Percentiles rank a stretch among this genome's conserved stretches.
phyloP scores from a whole-genome alignment of 2,113 vertebrate genomes.

The Irena cyanogastra region DNA sequence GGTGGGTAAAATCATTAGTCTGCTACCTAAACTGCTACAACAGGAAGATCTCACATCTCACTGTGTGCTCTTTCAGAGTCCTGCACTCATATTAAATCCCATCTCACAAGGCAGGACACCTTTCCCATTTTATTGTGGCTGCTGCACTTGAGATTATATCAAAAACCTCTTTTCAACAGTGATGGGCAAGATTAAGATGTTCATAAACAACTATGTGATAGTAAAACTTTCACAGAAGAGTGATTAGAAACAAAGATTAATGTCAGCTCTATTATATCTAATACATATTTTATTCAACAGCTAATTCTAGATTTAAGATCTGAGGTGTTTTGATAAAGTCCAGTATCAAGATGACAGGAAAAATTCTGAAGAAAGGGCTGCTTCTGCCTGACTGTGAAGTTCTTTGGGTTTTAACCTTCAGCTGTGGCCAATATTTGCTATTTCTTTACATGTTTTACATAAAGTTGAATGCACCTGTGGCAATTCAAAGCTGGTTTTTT shows the following conservation, averaged over 20 bases:
- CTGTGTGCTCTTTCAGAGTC: neutral
- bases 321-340: neutral
- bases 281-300: neutral
- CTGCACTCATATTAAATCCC: neutral
- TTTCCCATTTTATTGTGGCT: rapidly evolving
- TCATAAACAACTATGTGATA: neutral
- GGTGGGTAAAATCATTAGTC: neutral
- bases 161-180: neutral
- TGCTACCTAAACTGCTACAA: neutral
- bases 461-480: slow-evolving; percentile 57
- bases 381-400: neutral
- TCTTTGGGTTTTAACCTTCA: slow-evolving; percentile 35
- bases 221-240: neutral
- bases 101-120: neutral
- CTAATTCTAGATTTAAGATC: neutral
- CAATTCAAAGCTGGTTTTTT: slow-evolving; percentile 23
- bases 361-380: neutral
- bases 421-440: slow-evolving; percentile 13
- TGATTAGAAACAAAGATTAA: neutral
- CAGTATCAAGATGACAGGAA: neutral
- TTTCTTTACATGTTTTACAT: slow-evolving; percentile 25
- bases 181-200: neutral
- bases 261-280: neutral
- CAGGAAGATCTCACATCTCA: neutral
- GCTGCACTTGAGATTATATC: neutral